Conservation (phyloP, 2,888 invertebrate genomes). For the Aphidoletes aphidimyza region DNA sequence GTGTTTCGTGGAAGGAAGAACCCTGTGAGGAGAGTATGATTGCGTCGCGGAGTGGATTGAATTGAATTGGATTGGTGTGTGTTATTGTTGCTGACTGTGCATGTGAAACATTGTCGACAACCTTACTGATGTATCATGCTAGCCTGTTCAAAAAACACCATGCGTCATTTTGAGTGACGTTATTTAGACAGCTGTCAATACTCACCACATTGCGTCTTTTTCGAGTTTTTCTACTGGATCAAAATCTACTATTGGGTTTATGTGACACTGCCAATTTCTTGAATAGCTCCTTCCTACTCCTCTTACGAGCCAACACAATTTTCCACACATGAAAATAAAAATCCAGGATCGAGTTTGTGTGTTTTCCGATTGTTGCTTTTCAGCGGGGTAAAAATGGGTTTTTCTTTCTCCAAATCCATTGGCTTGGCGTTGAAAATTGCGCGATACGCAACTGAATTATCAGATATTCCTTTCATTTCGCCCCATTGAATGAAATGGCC, state of each 20-base stretch:
- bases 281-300: no score
- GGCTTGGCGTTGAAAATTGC: background rate
- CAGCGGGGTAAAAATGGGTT: slow-evolving; percentile 12
- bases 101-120: background rate
- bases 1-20: background rate
- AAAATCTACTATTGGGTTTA: no score
- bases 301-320: no score
- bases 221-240: background rate
- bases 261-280: no score
- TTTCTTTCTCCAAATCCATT: background rate
- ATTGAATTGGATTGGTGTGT: background rate
- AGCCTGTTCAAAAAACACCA: slow-evolving; percentile 67
- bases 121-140: slow-evolving; percentile 60
- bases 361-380: background rate
- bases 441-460: background rate
- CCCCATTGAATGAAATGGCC: background rate
- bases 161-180: slow-evolving; percentile 68
- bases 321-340: no score
- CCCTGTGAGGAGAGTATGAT: background rate
- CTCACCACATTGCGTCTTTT: slow-evolving; percentile 53
- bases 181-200: slow-evolving; percentile 67
- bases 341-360: no score
- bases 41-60: background rate
- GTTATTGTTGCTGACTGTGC: background rate
- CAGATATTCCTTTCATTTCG: background rate